phyloP scores from a whole-genome alignment of 2,797 vertebrate species.

The Catamblyrhynchus diadema region DNA sequence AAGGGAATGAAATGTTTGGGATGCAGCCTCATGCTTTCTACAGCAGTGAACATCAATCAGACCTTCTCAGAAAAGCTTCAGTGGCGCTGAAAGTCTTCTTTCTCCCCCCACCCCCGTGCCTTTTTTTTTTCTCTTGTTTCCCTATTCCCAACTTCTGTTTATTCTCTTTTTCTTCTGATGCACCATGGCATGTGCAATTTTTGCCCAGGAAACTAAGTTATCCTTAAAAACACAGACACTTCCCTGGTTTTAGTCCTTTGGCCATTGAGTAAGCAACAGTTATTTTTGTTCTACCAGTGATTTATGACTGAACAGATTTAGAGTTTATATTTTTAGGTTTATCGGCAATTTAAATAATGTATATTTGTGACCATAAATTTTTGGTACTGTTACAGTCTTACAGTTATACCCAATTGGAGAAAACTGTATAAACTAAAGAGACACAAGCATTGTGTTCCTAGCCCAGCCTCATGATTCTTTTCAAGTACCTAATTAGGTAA shows the following conservation, averaged over 20 bases:
- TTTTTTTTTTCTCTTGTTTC: background rate
- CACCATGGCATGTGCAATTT: background rate
- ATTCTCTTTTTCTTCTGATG: background rate
- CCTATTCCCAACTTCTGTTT: background rate
- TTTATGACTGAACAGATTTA: constrained; percentile 29
- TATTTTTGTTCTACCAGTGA: constrained; percentile 46
- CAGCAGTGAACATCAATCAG: constrained; percentile 76
- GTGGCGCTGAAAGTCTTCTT: constrained; percentile 33
- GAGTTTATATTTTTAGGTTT: constrained; percentile 53
- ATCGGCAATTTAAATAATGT: constrained; percentile 24
- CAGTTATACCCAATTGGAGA: background rate
- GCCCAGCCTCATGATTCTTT: background rate
- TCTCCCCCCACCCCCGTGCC: rapidly evolving
- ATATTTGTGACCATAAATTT: background rate
- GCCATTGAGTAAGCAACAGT: background rate
- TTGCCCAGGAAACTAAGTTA: constrained; percentile 64
- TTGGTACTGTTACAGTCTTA: background rate
- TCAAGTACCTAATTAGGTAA: background rate
- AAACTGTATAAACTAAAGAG: background rate
- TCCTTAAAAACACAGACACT: constrained; percentile 67
- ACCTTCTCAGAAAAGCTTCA: constrained; percentile 76
- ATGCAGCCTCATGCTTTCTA: constrained; percentile 57
- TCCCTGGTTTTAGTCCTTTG: background rate
- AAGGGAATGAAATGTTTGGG: constrained; percentile 71
- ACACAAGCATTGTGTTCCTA: background rate